These are phyloP conservation scores for Calephelis perditalis DNA, from an alignment of 2,888 invertebrate species.

Conservation along the genomic window DNA sequence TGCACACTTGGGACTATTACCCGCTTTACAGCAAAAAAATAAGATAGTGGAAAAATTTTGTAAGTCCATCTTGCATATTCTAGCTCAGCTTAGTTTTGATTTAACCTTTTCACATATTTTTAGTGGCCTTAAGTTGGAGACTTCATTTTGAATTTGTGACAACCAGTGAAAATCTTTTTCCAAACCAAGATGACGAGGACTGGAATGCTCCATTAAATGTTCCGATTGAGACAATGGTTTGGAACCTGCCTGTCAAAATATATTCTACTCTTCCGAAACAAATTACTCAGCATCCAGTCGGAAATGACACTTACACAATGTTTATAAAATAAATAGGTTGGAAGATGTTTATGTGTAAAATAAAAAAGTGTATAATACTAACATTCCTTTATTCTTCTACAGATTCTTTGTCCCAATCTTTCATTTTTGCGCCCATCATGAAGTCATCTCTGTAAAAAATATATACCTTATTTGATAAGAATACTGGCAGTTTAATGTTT, in stretches of 20 bases:
- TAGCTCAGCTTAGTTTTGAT: too few species aligned
- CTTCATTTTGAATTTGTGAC: slow-evolving; percentile 99
- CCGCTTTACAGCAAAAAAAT: too few species aligned
- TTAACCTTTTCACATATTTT: too few species aligned
- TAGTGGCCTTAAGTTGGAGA: slow-evolving; percentile 94
- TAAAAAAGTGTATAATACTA: slow-evolving; percentile 21
- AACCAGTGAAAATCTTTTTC: slow-evolving; percentile 81
- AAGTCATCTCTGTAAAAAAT: slow-evolving; percentile 86
- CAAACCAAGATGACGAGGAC: slow-evolving; percentile 75
- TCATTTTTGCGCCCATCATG: slow-evolving; percentile 92
- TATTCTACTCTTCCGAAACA: slow-evolving; percentile 94
- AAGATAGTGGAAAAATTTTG: too few species aligned
- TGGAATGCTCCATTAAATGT: slow-evolving; percentile 93
- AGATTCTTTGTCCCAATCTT: slow-evolving; percentile 93
- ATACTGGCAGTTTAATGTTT: too few species aligned
- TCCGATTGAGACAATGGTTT: slow-evolving; percentile 98
- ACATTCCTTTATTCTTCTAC: slow-evolving; percentile 54
- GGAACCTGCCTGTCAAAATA: slow-evolving; percentile 97
- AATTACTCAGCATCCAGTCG: slow-evolving; percentile 81
- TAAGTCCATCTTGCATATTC: too few species aligned
- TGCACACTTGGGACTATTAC: too few species aligned
- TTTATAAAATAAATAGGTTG: slow-evolving; percentile 36
- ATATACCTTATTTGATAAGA: slow-evolving; percentile 44
- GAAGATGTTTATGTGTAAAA: slow-evolving; percentile 18
- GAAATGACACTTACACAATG: slow-evolving; percentile 67